A percentile compares a stretch with the other conserved stretches of the same genome.
These are phyloP conservation scores for Ochotona princeps DNA, from an alignment of 2,113 vertebrate species.

Conservation along the genomic window DNA sequence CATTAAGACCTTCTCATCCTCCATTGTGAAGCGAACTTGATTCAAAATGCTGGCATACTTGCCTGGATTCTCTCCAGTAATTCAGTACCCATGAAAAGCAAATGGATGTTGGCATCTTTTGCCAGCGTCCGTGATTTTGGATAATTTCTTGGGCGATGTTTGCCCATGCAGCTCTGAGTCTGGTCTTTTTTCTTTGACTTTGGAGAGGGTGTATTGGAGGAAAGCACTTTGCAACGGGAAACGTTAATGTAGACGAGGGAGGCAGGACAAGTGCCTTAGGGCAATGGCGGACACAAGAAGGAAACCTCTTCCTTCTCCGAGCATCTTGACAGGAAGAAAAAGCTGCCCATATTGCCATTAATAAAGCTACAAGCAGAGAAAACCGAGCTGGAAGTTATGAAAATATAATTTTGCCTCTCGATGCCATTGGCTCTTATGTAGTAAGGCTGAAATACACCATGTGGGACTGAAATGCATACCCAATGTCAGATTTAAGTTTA, in stretches of 20 bases:
- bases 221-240: constrained; percentile 47
- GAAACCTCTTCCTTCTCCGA: not conserved
- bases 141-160: constrained; percentile 51
- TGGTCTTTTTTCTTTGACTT: not conserved
- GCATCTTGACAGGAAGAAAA: not conserved
- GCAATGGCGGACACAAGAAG: not conserved
- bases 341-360: not conserved
- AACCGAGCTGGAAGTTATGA: not conserved
- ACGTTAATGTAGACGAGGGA: not conserved
- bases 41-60: constrained; percentile 56
- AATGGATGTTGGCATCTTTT: constrained; percentile 66
- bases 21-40: constrained; percentile 48
- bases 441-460: not conserved
- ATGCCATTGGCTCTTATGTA: not conserved
- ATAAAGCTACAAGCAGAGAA: constrained; percentile 13
- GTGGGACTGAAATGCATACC: not conserved
- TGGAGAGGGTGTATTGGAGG: constrained; percentile 53
- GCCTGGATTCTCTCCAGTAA: constrained; percentile 65
- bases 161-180: constrained; percentile 55
- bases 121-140: not conserved
- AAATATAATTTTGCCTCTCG: not conserved
- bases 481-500: not conserved
- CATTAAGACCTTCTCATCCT: constrained; percentile 54
- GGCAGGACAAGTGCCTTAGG: not conserved
- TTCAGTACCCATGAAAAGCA: constrained; percentile 62